Evolutionary conservation across 2,888 invertebrate species (phyloP).

Genomic region (Troides helena): DNA sequence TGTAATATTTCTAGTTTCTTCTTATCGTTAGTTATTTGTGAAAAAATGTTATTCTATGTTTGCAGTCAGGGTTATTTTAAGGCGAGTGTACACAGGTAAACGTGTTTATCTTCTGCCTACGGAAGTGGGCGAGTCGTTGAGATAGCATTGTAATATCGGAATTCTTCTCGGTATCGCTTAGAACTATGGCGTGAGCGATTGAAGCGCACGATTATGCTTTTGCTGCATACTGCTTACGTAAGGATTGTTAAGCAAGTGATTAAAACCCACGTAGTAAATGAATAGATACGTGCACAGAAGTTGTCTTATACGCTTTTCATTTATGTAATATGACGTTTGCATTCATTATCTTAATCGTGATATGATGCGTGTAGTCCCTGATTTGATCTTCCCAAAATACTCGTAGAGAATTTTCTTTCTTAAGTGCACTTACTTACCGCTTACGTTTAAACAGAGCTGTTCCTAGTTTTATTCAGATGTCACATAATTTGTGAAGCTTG

Average conservation of each 20-base stretch:
- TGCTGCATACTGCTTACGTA: slow-evolving; percentile 20
- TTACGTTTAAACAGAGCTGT: too few species aligned
- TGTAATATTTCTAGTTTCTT: too few species aligned
- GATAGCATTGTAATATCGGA: slow-evolving; percentile 44
- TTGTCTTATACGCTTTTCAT: slow-evolving; percentile 9
- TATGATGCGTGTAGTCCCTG: neutral
- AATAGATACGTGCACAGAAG: slow-evolving; percentile 28
- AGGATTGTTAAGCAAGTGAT: slow-evolving; percentile 25
- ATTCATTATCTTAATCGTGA: neutral
- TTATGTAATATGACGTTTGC: neutral
- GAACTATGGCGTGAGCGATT: slow-evolving; percentile 37
- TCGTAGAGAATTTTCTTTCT: neutral
- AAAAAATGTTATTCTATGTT: neutral
- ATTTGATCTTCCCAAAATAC: neutral
- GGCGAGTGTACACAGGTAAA: slow-evolving; percentile 30
- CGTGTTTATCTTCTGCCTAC: slow-evolving; percentile 46
- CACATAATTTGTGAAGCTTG: too few species aligned
- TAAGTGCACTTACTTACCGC: too few species aligned
- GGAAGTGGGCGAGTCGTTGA: slow-evolving; percentile 53
- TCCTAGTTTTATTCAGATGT: too few species aligned
- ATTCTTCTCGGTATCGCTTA: slow-evolving; percentile 35
- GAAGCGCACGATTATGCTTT: slow-evolving; percentile 31
- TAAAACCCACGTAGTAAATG: slow-evolving; percentile 27
- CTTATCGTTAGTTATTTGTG: neutral
- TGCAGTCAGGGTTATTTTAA: slow-evolving; percentile 6